Evolutionary conservation across 2,113 vertebrate genomes (phyloP).

Genomic region (Eretmochelys imbricata): DNA sequence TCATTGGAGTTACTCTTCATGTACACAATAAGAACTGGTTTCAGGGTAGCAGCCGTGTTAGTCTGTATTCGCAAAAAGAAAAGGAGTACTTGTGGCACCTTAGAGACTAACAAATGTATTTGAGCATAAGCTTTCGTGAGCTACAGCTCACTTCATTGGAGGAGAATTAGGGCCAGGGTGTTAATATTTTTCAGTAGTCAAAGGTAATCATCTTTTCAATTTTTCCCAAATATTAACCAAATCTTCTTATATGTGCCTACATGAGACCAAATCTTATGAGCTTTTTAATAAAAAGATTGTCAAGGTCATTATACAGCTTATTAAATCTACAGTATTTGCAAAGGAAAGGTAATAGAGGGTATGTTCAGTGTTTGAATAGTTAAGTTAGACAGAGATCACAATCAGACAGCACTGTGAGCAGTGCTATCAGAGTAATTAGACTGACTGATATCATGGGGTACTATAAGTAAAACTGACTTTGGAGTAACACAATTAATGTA

Average conservation of each 20-base stretch:
- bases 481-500: not conserved
- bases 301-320: too few species aligned
- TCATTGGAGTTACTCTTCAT: constrained; percentile 6
- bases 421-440: not conserved
- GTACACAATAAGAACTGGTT: constrained; percentile 16
- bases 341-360: not conserved
- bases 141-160: not conserved
- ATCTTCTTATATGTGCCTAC: constrained; percentile 62
- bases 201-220: constrained; percentile 49
- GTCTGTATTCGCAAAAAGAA: too few species aligned
- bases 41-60: too few species aligned
- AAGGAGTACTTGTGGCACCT: too few species aligned
- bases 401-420: not conserved
- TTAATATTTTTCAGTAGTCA: constrained; percentile 26
- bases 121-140: too few species aligned
- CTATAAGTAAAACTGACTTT: not conserved
- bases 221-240: constrained; percentile 68
- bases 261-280: constrained; percentile 56
- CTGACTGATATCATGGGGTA: not conserved
- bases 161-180: not conserved
- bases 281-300: constrained; percentile 56
- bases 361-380: constrained; percentile 13
- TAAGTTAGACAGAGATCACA: constrained; percentile 1
- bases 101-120: too few species aligned
- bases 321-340: not conserved